Conservation (phyloP, 1,140 invertebrate genomes). For the Sycophila sp. region DNA sequence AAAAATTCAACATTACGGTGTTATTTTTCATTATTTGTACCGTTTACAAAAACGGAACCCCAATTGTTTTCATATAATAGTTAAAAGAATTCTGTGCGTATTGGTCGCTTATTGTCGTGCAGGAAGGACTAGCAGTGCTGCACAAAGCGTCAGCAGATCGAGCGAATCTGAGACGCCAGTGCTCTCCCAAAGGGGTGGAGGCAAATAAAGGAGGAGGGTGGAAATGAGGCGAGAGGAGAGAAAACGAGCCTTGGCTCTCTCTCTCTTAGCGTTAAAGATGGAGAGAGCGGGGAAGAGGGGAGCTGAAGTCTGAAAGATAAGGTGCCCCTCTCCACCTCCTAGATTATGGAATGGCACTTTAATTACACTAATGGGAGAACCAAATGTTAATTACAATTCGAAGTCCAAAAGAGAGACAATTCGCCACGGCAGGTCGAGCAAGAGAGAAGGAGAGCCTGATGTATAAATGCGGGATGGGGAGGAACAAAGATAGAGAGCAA, state of each 20-base stretch:
- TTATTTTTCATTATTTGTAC: too few species aligned
- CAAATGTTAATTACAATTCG: constrained; percentile 79
- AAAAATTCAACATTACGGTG: too few species aligned
- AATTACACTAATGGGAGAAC: constrained; percentile 78
- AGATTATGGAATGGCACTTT: constrained; percentile 74
- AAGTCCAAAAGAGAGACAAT: constrained; percentile 72
- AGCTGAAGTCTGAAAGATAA: constrained; percentile 68
- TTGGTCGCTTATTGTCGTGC: background rate
- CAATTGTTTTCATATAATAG: too few species aligned
- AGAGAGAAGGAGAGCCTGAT: constrained; percentile 30
- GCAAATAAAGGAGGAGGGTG: constrained; percentile 35
- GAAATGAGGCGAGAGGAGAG: constrained; percentile 50
- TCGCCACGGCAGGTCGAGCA: constrained; percentile 46
- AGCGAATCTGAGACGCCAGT: background rate
- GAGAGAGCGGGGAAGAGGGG: constrained; percentile 22
- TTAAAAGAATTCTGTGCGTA: too few species aligned
- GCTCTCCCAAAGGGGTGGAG: background rate
- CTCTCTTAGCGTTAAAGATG: background rate
- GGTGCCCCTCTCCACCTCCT: constrained; percentile 63
- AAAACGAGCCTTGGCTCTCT: constrained; percentile 50
- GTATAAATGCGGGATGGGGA: background rate
- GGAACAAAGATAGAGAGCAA: constrained; percentile 40
- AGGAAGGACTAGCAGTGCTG: background rate
- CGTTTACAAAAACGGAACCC: too few species aligned
- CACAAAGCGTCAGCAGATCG: background rate